Evolutionary conservation across 2,797 vertebrate genomes (phyloP).

Genomic region (Columba guinea): DNA sequence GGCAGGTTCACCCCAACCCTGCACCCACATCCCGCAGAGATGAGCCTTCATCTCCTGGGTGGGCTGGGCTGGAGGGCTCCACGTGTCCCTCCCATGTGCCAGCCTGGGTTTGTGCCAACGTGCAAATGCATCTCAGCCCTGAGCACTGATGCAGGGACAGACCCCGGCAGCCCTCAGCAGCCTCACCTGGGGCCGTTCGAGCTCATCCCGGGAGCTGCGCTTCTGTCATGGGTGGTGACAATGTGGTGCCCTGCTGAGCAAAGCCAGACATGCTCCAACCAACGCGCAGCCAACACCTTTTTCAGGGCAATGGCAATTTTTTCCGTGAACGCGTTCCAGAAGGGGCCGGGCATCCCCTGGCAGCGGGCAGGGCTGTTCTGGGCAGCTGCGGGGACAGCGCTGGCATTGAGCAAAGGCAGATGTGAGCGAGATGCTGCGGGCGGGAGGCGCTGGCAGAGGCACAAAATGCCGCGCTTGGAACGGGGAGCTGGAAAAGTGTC

Average conservation of each 20-base stretch:
- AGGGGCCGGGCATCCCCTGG: neutral
- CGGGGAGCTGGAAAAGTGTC: neutral
- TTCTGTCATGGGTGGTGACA: neutral
- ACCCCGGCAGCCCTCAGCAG: neutral
- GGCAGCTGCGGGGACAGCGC: neutral
- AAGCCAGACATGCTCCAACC: neutral
- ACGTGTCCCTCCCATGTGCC: fast-evolving
- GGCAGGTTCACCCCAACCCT: neutral
- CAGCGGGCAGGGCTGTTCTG: neutral
- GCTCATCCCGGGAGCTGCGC: fast-evolving
- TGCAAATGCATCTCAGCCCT: neutral
- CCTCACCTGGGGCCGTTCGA: neutral
- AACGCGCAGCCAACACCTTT: neutral
- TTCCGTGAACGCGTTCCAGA: fast-evolving
- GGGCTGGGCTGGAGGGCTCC: neutral
- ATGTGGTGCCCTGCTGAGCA: fast-evolving
- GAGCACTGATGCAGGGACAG: fast-evolving
- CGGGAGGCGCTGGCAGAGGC: neutral
- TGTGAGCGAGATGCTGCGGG: neutral
- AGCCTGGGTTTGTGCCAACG: neutral
- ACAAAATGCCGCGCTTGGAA: neutral
- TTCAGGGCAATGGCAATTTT: fast-evolving
- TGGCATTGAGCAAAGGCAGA: slow-evolving; percentile 25
- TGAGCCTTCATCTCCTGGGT: neutral
- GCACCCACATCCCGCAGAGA: neutral